phyloP scores from a whole-genome alignment of 2,113 vertebrate species.

The Cyprinodon brontotheroides region DNA sequence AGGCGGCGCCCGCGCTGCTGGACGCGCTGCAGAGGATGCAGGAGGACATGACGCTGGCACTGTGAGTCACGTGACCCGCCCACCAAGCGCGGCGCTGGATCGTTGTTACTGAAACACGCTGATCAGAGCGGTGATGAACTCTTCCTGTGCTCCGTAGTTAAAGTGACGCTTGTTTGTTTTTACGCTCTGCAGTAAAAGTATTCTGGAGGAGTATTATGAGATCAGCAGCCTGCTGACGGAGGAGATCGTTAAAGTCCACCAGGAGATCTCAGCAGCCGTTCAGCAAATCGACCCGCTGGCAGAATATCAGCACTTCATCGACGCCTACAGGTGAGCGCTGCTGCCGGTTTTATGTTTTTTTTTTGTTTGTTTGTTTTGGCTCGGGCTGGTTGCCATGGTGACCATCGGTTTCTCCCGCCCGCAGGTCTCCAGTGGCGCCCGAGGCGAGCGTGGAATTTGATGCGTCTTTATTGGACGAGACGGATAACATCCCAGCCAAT shows the following conservation, averaged over 20 bases:
- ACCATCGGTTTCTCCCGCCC: background rate
- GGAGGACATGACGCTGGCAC: conserved; percentile 91
- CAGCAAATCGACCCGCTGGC: conserved; percentile 91
- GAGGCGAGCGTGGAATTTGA: conserved; percentile 92
- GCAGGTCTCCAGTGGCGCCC: conserved; percentile 85
- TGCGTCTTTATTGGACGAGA: conserved; percentile 88
- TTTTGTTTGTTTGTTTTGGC: too few species aligned
- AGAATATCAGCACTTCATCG: conserved; percentile 93
- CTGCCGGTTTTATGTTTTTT: too few species aligned
- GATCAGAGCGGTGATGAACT: too few species aligned
- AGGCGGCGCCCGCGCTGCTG: conserved; percentile 86
- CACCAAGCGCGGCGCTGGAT: background rate
- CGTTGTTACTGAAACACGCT: too few species aligned
- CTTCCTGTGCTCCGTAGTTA: background rate
- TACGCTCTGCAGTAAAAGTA: conserved; percentile 83
- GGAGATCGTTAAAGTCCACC: conserved; percentile 93
- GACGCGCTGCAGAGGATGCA: conserved; percentile 97
- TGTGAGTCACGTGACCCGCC: conserved; percentile 56
- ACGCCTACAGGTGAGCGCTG: conserved; percentile 85
- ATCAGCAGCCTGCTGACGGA: conserved; percentile 95
- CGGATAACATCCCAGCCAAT: conserved; percentile 91
- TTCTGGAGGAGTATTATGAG: conserved; percentile 95
- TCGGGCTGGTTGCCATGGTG: background rate
- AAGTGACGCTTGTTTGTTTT: background rate
- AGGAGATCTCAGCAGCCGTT: conserved; percentile 89